Conservation (phyloP, 2,797 vertebrate genomes). For the Nothura maculosa region DNA sequence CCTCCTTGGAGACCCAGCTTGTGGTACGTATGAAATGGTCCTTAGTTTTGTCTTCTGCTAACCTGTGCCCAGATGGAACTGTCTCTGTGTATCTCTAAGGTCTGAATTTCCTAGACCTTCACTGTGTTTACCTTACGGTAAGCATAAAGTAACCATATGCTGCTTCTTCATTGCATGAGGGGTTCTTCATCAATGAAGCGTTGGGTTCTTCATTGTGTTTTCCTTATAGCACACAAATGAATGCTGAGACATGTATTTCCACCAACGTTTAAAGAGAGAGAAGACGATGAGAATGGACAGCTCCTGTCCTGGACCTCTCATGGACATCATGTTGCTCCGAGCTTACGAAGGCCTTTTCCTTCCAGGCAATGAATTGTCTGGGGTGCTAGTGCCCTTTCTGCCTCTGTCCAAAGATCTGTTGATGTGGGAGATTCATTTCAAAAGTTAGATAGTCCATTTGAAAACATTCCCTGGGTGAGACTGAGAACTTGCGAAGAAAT, state of each 20-base stretch:
- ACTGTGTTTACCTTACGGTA: background rate
- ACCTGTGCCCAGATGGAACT: background rate
- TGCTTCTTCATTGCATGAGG: too few relatives aligned
- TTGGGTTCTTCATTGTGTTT: background rate
- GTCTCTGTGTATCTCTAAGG: background rate
- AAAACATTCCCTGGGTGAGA: background rate
- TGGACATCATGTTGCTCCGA: background rate
- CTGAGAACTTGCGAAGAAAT: background rate
- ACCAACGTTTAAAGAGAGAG: background rate
- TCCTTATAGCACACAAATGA: background rate
- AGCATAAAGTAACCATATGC: too few relatives aligned
- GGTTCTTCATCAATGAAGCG: too few relatives aligned
- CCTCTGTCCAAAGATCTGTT: background rate
- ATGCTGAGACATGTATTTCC: background rate
- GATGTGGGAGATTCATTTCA: background rate
- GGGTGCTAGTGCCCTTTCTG: background rate
- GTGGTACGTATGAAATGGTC: background rate
- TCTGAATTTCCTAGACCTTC: background rate
- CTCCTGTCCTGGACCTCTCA: background rate
- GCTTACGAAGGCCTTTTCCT: background rate
- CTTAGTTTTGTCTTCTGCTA: background rate
- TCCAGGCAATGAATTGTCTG: background rate
- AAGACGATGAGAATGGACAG: background rate
- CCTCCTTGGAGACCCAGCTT: background rate
- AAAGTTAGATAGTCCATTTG: background rate